These are phyloP conservation scores for Acrossocheilus fasciatus DNA, from an alignment of 2,797 vertebrate genomes.

Conservation along the genomic window DNA sequence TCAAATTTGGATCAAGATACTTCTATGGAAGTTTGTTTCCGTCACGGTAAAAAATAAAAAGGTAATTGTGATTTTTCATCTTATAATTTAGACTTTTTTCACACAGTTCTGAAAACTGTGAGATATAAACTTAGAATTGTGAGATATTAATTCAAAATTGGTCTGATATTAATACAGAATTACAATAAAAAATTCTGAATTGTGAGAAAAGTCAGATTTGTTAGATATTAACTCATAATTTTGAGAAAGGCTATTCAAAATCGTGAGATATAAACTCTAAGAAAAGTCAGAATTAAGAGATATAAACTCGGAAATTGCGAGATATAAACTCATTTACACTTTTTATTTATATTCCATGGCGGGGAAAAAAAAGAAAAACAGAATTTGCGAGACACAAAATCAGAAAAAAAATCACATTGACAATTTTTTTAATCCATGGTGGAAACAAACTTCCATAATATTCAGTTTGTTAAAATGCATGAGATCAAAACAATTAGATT, in stretches of 20 bases:
- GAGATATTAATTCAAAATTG: no score
- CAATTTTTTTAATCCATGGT: no score
- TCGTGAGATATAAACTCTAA: fast-evolving
- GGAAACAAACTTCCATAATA: background rate
- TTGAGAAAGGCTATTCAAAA: background rate
- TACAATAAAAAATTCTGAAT: no score
- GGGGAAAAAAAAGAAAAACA: no score
- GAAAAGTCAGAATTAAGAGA: no score
- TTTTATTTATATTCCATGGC: no score
- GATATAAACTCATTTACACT: background rate
- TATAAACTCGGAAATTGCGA: background rate
- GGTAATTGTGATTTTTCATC: no score
- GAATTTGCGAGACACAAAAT: no score
- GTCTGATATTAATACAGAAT: no score
- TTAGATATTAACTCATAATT: background rate
- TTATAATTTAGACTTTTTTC: no score
- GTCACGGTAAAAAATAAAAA: background rate
- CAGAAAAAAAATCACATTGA: no score
- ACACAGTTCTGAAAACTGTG: background rate
- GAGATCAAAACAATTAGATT: background rate
- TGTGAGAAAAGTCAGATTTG: background rate
- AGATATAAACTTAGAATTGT: background rate
- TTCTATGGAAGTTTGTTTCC: background rate
- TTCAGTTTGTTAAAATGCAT: background rate
- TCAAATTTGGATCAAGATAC: background rate